These are phyloP conservation scores for Pogonophryne albipinna DNA, from an alignment of 2,797 vertebrate genomes.

Conservation along the genomic window DNA sequence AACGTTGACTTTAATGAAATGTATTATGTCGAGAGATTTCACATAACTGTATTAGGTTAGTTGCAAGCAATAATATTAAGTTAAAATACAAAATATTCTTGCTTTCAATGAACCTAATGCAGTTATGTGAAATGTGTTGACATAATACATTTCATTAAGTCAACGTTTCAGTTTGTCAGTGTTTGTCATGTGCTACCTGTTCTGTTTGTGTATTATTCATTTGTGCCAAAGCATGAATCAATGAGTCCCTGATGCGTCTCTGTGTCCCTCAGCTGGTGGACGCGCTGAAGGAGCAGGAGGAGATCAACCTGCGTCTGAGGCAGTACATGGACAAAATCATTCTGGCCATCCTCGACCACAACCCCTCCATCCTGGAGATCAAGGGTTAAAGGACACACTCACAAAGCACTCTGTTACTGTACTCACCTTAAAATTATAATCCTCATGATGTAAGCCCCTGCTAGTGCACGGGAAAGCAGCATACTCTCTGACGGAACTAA, in stretches of 20 bases:
- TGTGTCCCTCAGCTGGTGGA: conserved; percentile 89
- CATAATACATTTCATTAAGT: too few species aligned
- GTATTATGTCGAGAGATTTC: too few species aligned
- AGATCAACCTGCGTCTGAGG: conserved; percentile 94
- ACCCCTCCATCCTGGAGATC: conserved; percentile 97
- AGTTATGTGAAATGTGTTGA: too few species aligned
- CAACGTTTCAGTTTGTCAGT: too few species aligned
- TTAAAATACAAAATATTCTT: too few species aligned
- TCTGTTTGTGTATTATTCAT: too few species aligned
- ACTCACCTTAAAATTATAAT: conserved; percentile 26
- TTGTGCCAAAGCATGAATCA: too few species aligned
- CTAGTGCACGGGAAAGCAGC: neutral
- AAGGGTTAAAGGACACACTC: conserved; percentile 85
- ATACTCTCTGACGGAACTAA: neutral
- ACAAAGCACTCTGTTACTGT: conserved; percentile 8
- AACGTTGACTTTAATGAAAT: too few species aligned
- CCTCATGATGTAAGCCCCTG: conserved; percentile 8
- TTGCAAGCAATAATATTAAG: too few species aligned
- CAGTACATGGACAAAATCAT: conserved; percentile 99
- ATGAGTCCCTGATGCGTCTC: neutral
- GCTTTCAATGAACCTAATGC: too few species aligned
- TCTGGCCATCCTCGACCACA: conserved; percentile 95
- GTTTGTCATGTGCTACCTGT: too few species aligned
- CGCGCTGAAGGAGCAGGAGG: conserved; percentile 96
- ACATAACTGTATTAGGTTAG: too few species aligned